A percentile compares a stretch with the other conserved stretches of the same genome.
phyloP scores from a whole-genome alignment of 2,888 invertebrate genomes.

The Amiota mariae region DNA sequence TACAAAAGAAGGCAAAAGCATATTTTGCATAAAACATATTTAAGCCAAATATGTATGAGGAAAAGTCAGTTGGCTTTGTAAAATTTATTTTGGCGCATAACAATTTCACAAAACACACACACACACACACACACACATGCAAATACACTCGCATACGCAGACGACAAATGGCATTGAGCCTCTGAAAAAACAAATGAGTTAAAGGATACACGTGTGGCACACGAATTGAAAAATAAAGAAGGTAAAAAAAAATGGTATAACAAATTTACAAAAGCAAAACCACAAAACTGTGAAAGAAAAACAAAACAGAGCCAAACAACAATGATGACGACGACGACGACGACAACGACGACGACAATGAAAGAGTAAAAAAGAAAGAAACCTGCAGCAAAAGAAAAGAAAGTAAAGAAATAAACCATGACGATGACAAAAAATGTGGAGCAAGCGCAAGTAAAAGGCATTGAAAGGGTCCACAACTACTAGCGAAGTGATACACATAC shows the following conservation, averaged over 20 bases:
- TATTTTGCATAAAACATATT: slow-evolving; percentile 16
- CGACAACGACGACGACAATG: background rate
- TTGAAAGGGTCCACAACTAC: background rate
- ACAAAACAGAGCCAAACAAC: background rate
- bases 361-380: slow-evolving; percentile 37
- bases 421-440: slow-evolving; percentile 29
- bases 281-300: slow-evolving; percentile 23
- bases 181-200: slow-evolving; percentile 15
- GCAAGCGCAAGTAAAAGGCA: slow-evolving; percentile 38
- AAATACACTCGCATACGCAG: background rate
- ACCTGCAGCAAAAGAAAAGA: background rate
- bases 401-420: slow-evolving; percentile 10
- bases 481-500: too few species aligned
- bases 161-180: slow-evolving; percentile 17
- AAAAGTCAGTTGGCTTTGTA: slow-evolving; percentile 51
- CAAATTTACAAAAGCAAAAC: slow-evolving; percentile 35
- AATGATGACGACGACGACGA: slow-evolving; percentile 1
- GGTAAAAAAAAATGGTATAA: slow-evolving; percentile 16
- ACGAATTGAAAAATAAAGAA: slow-evolving; percentile 8
- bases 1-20: slow-evolving; percentile 18
- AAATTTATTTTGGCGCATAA: slow-evolving; percentile 47
- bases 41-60: slow-evolving; percentile 39
- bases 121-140: background rate
- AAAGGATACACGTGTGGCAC: slow-evolving; percentile 27
- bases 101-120: slow-evolving; percentile 11